Percentiles rank a stretch among this genome's conserved stretches.
Evolutionary conservation across 2,797 vertebrate genomes (phyloP).

Genomic region (Dipus sagitta): DNA sequence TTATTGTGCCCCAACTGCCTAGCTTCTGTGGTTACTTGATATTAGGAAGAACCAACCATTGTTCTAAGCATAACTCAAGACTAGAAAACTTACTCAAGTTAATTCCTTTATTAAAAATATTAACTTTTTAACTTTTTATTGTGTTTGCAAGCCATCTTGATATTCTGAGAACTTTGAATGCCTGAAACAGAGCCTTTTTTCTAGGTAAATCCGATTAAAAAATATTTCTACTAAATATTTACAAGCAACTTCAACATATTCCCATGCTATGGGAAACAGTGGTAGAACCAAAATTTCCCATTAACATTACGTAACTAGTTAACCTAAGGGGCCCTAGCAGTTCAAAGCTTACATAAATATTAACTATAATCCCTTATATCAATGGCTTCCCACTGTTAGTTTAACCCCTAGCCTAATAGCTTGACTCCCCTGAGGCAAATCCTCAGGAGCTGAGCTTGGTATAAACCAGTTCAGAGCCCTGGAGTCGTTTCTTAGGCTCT

Average conservation of each 20-base stretch:
- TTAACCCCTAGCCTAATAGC: constrained; percentile 56
- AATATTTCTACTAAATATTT: constrained; percentile 30
- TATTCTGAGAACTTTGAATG: not conserved
- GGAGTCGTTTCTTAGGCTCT: constrained; percentile 27
- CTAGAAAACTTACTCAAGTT: not conserved
- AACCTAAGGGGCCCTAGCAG: constrained; percentile 50
- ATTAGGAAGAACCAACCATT: not conserved
- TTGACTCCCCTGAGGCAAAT: constrained; percentile 51
- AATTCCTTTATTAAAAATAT: not conserved
- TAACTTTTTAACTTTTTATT: not conserved
- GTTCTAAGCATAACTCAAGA: not conserved
- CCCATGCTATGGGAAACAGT: constrained; percentile 52
- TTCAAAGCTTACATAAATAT: constrained; percentile 76
- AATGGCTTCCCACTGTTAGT: constrained; percentile 52
- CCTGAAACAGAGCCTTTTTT: not conserved
- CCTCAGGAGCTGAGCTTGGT: not conserved
- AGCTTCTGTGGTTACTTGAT: not conserved
- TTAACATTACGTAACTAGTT: constrained; percentile 63
- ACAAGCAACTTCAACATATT: constrained; percentile 22
- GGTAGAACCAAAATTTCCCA: constrained; percentile 52
- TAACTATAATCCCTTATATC: constrained; percentile 59
- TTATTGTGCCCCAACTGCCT: not conserved
- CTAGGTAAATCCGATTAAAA: not conserved
- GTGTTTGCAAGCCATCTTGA: not conserved
- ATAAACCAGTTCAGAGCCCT: not conserved